Percentiles rank a stretch among this genome's conserved stretches.
phyloP scores from a whole-genome alignment of 2,797 vertebrate species.

The Halcyon badia region DNA sequence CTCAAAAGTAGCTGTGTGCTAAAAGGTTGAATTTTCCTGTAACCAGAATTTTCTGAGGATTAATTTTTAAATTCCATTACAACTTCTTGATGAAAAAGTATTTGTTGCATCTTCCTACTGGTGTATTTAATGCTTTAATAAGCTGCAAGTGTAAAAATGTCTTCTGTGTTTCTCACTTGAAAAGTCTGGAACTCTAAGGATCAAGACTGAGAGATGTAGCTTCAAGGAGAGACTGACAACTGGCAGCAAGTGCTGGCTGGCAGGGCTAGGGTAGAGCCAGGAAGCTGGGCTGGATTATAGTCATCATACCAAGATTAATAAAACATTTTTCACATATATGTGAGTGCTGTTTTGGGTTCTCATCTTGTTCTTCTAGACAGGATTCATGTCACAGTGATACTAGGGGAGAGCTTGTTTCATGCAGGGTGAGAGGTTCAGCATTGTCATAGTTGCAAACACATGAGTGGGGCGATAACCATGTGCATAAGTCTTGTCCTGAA shows the following conservation, averaged over 20 bases:
- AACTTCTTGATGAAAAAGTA: background rate
- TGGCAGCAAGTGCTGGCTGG: background rate
- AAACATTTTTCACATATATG: background rate
- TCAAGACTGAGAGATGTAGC: background rate
- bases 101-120: background rate
- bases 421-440: background rate
- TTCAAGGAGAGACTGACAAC: background rate
- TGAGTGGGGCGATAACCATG: background rate
- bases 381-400: background rate
- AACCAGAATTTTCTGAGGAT: background rate
- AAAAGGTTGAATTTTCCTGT: background rate
- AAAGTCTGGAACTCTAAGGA: background rate
- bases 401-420: background rate
- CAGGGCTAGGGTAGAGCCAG: background rate
- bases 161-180: background rate
- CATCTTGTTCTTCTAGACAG: background rate
- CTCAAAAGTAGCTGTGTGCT: background rate
- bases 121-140: background rate
- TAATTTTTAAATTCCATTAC: background rate
- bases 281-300: background rate
- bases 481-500: background rate
- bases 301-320: background rate
- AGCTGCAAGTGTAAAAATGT: background rate
- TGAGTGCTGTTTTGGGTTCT: background rate
- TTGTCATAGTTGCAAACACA: background rate